Evolutionary conservation across 2,113 vertebrate genomes (phyloP).

Genomic region (Bubo bubo): DNA sequence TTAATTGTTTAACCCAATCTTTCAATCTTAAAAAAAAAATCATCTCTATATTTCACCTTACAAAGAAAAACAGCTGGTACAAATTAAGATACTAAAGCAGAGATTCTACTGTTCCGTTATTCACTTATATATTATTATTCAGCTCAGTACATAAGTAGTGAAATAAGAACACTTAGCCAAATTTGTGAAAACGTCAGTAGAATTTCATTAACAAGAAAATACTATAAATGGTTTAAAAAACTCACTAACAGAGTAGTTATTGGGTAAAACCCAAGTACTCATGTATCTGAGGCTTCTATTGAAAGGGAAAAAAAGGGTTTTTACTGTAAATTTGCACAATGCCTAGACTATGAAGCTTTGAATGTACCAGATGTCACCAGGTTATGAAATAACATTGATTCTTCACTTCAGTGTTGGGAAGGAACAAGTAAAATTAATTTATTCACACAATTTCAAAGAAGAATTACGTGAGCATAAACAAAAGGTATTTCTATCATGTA

Average conservation of each 20-base stretch:
- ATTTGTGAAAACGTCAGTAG: neutral
- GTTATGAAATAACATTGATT: neutral
- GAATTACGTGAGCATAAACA: neutral
- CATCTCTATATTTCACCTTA: neutral
- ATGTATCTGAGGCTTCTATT: neutral
- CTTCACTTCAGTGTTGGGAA: neutral
- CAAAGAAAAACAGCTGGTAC: neutral
- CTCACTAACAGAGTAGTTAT: neutral
- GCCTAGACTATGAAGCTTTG: neutral
- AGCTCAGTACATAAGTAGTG: neutral
- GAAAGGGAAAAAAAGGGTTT: neutral
- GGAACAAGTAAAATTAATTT: neutral
- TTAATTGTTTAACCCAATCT: neutral
- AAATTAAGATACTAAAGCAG: neutral
- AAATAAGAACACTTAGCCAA: neutral
- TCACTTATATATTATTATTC: neutral
- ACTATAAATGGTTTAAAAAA: neutral
- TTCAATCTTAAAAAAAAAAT: neutral
- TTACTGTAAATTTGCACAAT: neutral
- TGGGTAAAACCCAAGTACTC: neutral
- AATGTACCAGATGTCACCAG: neutral
- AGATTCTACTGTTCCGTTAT: neutral
- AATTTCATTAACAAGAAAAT: neutral
- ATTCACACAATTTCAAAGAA: neutral
- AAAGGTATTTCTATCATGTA: neutral